These are phyloP conservation scores for Beaufortia kweichowensis DNA, from an alignment of 2,113 vertebrate genomes.

Conservation along the genomic window DNA sequence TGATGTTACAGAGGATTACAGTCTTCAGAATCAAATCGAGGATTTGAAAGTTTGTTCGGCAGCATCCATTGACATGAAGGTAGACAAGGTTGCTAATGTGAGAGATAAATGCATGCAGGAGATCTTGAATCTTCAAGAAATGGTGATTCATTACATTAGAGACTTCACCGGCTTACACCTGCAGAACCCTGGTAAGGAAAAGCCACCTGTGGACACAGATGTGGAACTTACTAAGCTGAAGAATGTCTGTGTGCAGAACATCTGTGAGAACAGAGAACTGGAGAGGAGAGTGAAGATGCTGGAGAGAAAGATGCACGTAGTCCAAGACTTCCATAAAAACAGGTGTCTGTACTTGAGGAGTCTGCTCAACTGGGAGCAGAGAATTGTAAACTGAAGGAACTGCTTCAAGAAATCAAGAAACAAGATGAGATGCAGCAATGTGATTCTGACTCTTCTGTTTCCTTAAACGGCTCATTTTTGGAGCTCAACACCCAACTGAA, in stretches of 20 bases:
- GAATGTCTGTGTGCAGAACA: constrained; percentile 58
- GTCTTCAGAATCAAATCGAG: constrained; percentile 10
- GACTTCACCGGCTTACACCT: constrained; percentile 70
- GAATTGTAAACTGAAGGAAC: constrained; percentile 51
- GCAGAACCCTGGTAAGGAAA: constrained; percentile 50
- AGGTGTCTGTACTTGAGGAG: constrained; percentile 55
- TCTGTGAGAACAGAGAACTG: constrained; percentile 62
- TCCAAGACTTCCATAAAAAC: constrained; percentile 47
- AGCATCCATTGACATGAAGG: not conserved
- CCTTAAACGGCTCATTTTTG: constrained; percentile 50
- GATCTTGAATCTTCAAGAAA: constrained; percentile 54
- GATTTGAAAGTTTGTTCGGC: not conserved
- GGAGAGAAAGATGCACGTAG: constrained; percentile 57
- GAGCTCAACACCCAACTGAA: constrained; percentile 57
- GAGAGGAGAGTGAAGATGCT: constrained; percentile 57
- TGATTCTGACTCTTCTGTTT: not conserved
- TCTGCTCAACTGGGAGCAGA: constrained; percentile 53
- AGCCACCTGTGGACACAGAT: constrained; percentile 50
- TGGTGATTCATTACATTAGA: constrained; percentile 59
- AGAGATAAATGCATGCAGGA: constrained; percentile 59
- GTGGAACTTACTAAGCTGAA: constrained; percentile 50
- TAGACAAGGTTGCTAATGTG: constrained; percentile 53
- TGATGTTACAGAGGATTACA: constrained; percentile 2
- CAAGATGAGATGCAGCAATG: constrained; percentile 27
- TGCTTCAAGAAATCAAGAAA: constrained; percentile 56